Evolutionary conservation across 2,797 vertebrate species (phyloP), one percentile per base, ranked within the genome.

Genomic region (Tarsius wallacei): DNA sequence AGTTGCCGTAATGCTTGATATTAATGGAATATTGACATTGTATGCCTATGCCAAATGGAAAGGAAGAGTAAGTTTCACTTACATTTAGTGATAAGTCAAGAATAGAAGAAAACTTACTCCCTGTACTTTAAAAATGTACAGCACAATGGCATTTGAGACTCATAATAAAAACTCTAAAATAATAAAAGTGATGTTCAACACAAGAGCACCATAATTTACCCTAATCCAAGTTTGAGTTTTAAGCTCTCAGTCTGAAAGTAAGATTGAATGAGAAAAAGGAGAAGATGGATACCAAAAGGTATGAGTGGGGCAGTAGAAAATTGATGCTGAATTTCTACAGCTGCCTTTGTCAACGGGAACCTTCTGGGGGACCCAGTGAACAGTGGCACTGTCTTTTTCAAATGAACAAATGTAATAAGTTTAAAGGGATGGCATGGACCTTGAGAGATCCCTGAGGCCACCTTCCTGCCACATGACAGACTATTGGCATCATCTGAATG

Each of bases 221-320:
- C 26, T 88, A 51, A 82, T 36, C 55, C 93, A 97, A 91, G 96
- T 97, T 87, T 96, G 33, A 70, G 55, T 76, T 96, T 71, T 98
- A 90, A 95, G 64, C 95, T 95, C 64, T 97, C 91, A 91, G 59
- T 77, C 86, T 84, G 55, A 87, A 93, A 77, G 42, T 22, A 24
- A 89, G 19, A 61, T 10, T 64, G 3, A 86, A 3, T 82, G 26
- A 57, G 42, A 85, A 97, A 63, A 7, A 90, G 47, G 74, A 87
- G 61, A 71, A 86, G 86, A 70, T 63, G n/a, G 26, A 71, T 53
- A 78, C 1, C 24, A 31, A 17, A 66, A 70, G 63, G 17, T 90
- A 21, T 42, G 68, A 66, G 19, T 77, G 31, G 51, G 17, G 33
- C 15, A 77, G 24, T 21, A 85, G 87, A 90, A 86, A 86, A 51